Base-by-base conservation (phyloP, 2,113 vertebrate genomes). In the Anoura caudifer region DNA sequence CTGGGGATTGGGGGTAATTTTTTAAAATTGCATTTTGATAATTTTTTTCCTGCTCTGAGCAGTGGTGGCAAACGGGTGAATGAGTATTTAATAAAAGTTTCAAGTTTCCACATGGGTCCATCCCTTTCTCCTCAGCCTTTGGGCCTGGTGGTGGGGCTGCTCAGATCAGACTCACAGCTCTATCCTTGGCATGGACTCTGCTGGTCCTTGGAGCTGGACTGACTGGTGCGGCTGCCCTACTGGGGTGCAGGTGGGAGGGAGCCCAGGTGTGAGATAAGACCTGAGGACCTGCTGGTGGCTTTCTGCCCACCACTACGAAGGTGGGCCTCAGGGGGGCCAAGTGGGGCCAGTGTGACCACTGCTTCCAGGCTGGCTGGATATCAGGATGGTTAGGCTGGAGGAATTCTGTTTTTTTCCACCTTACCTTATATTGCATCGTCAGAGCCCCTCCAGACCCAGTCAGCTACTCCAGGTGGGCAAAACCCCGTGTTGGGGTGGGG, bases 11-110 rank as follows among this genome's bases (percentile, higher is more conserved):
- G 94, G 88, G 89, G 95, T 79, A 31, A 89, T 96, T 95, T 96
- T 90, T 94, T 91, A 36, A 7, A 96, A 97, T 97, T 96, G 85
- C 95, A 97, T 97, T 97, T 97, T 97, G 96, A 96, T 97, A 96
- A 95, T 96, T 95, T 95, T 94, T 97, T 79, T 67, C 86, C 83
- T 97, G 94, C 94, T 96, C 73, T 96, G 69, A 91, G 81, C 33
- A 92, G 95, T 96, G 79, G 79, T 79, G 70, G 61, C 80, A 94
- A 92, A 95, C 24, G 82, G 90, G 79, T 91, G 89, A 94, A 95
- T 96, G 85, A 95, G 14, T 98, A 97, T 97, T 98, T 98, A 97
- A 98, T 98, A 98, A 98, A 98, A 96, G 81, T 94, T 92, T 84
- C 87, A 94, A 97, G 90, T 97, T 97, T 97, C 81, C 31, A 59